Base-by-base conservation (phyloP, 2,888 invertebrate species). In the Catocala fraxini region DNA sequence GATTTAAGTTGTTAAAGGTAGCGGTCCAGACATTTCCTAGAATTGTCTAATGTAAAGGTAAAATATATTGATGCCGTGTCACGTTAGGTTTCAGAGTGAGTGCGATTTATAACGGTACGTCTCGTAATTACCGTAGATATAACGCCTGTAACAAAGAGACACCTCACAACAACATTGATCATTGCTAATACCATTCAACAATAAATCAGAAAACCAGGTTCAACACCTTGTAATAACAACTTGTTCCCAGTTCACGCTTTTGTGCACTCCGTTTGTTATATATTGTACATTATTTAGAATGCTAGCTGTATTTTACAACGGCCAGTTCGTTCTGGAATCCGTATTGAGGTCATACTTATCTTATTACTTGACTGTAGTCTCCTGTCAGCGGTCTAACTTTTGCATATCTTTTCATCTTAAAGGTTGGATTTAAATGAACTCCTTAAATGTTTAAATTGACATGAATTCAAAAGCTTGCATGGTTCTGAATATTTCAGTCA, bases 191-290 rank as follows among this genome's bases (percentile, higher is more conserved):
- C 81, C 81, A 85, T 81, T 82, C 83, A 81, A 84, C 79, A 85
- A 89, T 90, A 91, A 91, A 90, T 91, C 89, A 90, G 85, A 83
- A 87, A 90, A 89, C 84, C 89, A 87, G 88, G 86, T 89, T 89
- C 88, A 89, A 89, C 90, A 89, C 89, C 88, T 89, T 88, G 87
- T 90, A 89, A 86, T 87, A 89, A 90, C 89, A 89, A 87, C 85
- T 89, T 88, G 88, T 89, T 86, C 80, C 75, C 63, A 77, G 77
- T 73, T 77, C 73, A 73, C 56, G 77, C 75, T 75, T 75, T 77
- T 75, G 75, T 81, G 75, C 79, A 73, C 79, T 75, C 80, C 79
- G 70, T 80, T 82, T 81, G 84, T 85, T 86, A 57, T 57, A 87
- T 88, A 85, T 85, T 84, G 80, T 81, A 75, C 73, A 80, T 85